Conservation (phyloP, 2,797 vertebrate genomes). For the Monodelphis domestica region DNA sequence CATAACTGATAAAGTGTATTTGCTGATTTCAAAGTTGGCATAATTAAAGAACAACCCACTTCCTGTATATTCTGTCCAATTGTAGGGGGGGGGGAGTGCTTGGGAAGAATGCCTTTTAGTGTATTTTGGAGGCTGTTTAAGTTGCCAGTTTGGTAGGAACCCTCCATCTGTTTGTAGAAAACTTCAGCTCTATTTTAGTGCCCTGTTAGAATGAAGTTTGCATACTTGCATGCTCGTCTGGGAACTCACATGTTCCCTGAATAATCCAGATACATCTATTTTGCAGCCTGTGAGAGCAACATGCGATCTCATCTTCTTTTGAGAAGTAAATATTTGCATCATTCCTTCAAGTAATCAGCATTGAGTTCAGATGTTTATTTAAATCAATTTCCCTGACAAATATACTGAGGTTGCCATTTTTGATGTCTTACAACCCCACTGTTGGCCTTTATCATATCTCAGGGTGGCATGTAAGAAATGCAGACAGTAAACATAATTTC, state of each 20-base stretch:
- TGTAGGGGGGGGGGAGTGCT: not conserved
- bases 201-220: not conserved
- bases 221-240: not conserved
- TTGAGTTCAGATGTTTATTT: slow-evolving; percentile 41
- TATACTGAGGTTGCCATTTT: slow-evolving; percentile 1
- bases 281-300: slow-evolving; percentile 19
- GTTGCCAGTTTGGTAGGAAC: not conserved
- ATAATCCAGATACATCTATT: not conserved
- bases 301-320: not conserved
- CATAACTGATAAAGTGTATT: not conserved
- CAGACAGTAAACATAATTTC: not conserved
- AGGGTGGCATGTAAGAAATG: not conserved
- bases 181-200: not conserved
- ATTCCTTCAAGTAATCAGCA: slow-evolving; percentile 2
- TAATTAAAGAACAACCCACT: slow-evolving; percentile 11
- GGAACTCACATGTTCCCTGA: not conserved
- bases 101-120: not conserved
- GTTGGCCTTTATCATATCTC: not conserved
- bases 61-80: slow-evolving; percentile 13
- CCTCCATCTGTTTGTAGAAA: not conserved
- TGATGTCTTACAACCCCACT: not conserved
- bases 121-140: not conserved
- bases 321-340: slow-evolving; percentile 28
- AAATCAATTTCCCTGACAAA: slow-evolving; percentile 38
- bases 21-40: slow-evolving; percentile 1